Evolutionary conservation across 2,888 invertebrate genomes (phyloP).

Genomic region (Eledone cirrhosa): DNA sequence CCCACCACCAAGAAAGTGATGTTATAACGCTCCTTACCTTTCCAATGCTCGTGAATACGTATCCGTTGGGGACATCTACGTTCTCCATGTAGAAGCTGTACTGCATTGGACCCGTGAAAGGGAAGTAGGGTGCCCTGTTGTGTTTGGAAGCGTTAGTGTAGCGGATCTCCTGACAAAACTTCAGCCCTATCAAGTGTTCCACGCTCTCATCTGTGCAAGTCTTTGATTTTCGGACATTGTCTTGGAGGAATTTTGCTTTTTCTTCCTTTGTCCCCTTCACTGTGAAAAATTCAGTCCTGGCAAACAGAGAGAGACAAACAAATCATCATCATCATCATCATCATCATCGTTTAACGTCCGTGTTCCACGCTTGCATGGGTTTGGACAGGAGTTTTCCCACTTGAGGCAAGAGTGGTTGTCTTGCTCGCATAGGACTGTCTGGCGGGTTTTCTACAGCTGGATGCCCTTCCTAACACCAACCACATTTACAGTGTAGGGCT

Average conservation of each 20-base stretch:
- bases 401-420: too few species aligned
- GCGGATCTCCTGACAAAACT: conserved; percentile 80
- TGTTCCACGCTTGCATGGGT: too few species aligned
- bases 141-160: conserved; percentile 74
- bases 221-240: conserved; percentile 72
- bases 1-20: too few species aligned
- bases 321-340: too few species aligned
- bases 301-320: too few species aligned
- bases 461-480: too few species aligned
- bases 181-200: conserved; percentile 82
- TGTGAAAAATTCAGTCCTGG: conserved; percentile 60
- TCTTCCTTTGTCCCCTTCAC: conserved; percentile 70
- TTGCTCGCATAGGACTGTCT: too few species aligned
- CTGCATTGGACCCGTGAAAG: conserved; percentile 57
- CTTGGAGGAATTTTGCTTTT: conserved; percentile 74
- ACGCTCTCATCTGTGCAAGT: conserved; percentile 60
- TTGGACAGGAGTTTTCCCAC: too few species aligned
- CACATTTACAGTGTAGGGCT: too few species aligned
- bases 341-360: too few species aligned
- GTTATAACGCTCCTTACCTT: too few species aligned
- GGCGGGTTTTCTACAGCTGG: too few species aligned
- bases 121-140: conserved; percentile 65
- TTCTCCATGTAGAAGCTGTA: conserved; percentile 53
- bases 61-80: conserved; percentile 56
- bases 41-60: conserved; percentile 54